phyloP scores from a whole-genome alignment of 2,888 invertebrate species.

The Meandrusa payeni region DNA sequence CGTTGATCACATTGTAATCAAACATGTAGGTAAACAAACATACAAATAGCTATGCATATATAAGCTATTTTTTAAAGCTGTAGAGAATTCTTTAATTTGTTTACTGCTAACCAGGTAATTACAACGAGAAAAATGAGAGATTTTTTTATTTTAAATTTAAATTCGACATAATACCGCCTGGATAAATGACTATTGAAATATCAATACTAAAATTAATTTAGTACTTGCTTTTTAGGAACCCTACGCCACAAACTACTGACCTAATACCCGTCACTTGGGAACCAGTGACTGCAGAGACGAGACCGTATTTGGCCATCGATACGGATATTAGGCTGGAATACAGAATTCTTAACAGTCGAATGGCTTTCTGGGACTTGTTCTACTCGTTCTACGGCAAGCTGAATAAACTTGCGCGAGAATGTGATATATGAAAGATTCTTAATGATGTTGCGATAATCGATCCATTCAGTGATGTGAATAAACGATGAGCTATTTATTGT shows the following conservation, averaged over 20 bases:
- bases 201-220: no score
- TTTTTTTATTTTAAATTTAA: no score
- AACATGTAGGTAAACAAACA: no score
- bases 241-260: conserved; percentile 48
- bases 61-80: no score
- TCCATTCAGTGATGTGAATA: neutral
- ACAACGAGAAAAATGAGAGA: no score
- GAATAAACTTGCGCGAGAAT: conserved; percentile 46
- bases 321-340: conserved; percentile 45
- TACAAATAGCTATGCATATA: no score
- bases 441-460: no score
- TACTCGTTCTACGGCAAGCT: conserved; percentile 54
- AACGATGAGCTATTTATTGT: conserved; percentile 1
- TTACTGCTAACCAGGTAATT: no score
- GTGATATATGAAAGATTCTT: conserved; percentile 33
- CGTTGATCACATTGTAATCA: no score
- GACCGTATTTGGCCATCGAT: conserved; percentile 60
- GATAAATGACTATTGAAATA: no score
- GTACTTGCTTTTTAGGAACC: conserved; percentile 48
- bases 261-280: conserved; percentile 54
- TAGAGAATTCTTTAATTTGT: no score
- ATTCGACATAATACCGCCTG: no score
- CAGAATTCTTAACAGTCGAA: conserved; percentile 53
- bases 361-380: conserved; percentile 72
- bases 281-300: conserved; percentile 41